Evolutionary conservation across 1,140 invertebrate genomes (phyloP).

Genomic region (Drosophila sturtevanti): DNA sequence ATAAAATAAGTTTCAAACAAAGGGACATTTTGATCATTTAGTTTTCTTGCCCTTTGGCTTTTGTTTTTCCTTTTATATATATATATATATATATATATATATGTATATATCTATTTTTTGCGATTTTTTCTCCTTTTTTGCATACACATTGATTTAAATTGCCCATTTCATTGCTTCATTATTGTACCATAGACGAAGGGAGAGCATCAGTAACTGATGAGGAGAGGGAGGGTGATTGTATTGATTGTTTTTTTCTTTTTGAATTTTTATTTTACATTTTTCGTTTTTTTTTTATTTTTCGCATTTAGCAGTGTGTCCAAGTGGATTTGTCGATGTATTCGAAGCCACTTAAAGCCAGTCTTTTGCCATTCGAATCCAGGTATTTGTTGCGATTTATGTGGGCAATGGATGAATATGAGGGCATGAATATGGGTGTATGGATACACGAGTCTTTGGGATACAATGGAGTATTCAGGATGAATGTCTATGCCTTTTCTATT

Average conservation of each 20-base stretch:
- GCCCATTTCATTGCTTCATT: slow-evolving; percentile 72
- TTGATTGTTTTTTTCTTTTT: slow-evolving; percentile 18
- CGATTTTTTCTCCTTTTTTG: neutral
- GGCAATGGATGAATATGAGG: neutral
- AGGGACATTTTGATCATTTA: slow-evolving; percentile 1
- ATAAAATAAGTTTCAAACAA: neutral
- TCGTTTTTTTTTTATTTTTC: slow-evolving; percentile 11
- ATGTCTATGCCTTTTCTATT: slow-evolving; percentile 29
- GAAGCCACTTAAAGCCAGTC: slow-evolving; percentile 18
- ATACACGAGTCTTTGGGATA: too few species aligned
- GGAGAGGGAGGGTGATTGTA: neutral
- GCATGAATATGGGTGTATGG: neutral
- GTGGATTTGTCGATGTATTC: slow-evolving; percentile 52
- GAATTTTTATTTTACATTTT: slow-evolving; percentile 11
- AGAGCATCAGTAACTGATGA: neutral
- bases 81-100: too few species aligned
- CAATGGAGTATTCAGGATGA: slow-evolving; percentile 1
- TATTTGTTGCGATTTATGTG: neutral
- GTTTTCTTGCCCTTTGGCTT: neutral
- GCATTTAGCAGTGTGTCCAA: slow-evolving; percentile 20
- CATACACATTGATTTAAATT: slow-evolving; percentile 67
- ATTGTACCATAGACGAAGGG: slow-evolving; percentile 41
- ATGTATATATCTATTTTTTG: neutral
- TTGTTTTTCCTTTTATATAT: neutral
- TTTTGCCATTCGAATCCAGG: neutral